These are phyloP conservation scores for Zosterops borbonicus DNA, from an alignment of 2,113 vertebrate genomes.

Conservation along the genomic window DNA sequence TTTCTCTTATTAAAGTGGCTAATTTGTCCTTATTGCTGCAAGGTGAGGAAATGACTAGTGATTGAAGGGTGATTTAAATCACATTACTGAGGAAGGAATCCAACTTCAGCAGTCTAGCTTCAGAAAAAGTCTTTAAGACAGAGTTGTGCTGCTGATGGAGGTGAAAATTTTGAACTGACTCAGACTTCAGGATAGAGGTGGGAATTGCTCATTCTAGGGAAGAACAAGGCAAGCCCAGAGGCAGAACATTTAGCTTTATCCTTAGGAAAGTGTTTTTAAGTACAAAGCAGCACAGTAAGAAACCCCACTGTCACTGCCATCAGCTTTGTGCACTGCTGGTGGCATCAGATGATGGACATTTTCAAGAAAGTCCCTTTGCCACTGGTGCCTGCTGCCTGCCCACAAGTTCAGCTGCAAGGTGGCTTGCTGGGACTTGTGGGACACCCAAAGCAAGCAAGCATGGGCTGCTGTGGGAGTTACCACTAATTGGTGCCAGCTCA, in stretches of 20 bases:
- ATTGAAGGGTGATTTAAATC: constrained; percentile 3
- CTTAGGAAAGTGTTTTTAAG: background rate
- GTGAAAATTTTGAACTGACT: background rate
- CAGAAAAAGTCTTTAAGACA: background rate
- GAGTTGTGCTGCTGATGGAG: background rate
- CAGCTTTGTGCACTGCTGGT: background rate
- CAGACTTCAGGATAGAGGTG: background rate
- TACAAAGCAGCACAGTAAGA: background rate
- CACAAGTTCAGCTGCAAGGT: background rate
- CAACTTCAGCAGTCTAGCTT: background rate
- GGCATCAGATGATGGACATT: background rate
- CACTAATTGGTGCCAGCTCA: background rate
- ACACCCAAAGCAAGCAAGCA: background rate
- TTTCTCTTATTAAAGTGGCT: background rate
- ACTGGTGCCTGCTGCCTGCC: background rate
- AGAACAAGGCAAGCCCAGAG: background rate
- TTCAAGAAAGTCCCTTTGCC: background rate
- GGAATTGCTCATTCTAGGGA: background rate
- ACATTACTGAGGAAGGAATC: background rate
- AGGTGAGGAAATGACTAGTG: background rate
- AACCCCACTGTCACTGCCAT: background rate
- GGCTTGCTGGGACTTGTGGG: background rate
- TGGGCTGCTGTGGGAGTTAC: background rate
- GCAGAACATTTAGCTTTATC: background rate
- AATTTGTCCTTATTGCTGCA: background rate